Percentiles rank a stretch among this genome's conserved stretches.
Conservation (phyloP, 2,113 vertebrate species). For the Equus quagga region DNA sequence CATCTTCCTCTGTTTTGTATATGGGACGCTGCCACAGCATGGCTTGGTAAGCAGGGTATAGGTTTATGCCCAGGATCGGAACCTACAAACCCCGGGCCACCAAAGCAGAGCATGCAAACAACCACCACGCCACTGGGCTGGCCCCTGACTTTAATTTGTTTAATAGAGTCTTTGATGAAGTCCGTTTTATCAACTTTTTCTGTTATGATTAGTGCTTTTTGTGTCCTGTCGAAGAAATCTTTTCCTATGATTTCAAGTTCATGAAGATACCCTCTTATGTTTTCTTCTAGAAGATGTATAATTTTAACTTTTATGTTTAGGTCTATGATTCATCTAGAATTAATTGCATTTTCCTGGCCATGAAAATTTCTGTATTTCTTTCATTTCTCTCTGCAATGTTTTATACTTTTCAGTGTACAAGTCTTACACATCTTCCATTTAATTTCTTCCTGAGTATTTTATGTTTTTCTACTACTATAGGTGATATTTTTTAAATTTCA, state of each 20-base stretch:
- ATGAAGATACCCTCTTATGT: neutral
- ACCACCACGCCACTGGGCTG: too few species aligned
- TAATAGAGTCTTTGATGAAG: neutral
- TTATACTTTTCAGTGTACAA: neutral
- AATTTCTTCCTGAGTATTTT: neutral
- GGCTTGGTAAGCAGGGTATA: too few species aligned
- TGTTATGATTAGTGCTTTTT: neutral
- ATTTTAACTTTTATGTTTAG: neutral
- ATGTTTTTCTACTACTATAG: neutral
- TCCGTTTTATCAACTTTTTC: neutral
- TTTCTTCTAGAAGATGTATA: neutral
- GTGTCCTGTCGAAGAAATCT: neutral
- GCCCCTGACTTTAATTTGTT: neutral
- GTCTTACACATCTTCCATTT: neutral
- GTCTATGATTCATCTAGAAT: neutral
- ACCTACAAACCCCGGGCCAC: too few species aligned
- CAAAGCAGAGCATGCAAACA: too few species aligned
- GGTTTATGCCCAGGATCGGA: too few species aligned
- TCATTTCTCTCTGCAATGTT: neutral
- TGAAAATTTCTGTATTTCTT: neutral
- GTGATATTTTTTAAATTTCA: neutral
- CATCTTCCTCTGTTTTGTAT: too few species aligned
- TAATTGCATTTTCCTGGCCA: neutral
- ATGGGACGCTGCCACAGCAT: too few species aligned
- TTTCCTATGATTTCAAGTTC: neutral